Evolutionary conservation across 2,797 vertebrate species (phyloP).

Genomic region (Brachymystax lenok): DNA sequence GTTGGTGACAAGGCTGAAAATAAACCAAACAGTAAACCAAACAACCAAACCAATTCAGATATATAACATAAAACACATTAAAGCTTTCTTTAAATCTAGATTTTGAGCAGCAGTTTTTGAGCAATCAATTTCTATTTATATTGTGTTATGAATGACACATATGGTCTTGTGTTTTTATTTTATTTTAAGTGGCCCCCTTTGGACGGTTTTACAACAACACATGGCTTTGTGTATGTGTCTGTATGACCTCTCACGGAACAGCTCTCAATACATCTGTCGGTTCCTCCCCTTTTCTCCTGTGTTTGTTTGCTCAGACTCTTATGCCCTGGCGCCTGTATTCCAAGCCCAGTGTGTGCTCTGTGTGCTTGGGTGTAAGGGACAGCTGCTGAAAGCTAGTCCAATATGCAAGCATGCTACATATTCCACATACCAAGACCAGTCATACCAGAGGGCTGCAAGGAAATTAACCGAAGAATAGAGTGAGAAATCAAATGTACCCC

Average conservation of each 20-base stretch:
- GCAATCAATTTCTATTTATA: background rate
- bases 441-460: background rate
- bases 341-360: conserved; percentile 40
- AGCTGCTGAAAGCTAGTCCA: conserved; percentile 60
- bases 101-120: background rate
- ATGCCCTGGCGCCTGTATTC: conserved; percentile 41
- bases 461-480: background rate
- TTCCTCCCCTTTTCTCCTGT: conserved; percentile 42
- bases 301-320: conserved; percentile 58
- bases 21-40: conserved; percentile 14
- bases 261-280: conserved; percentile 53
- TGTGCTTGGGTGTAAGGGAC: conserved; percentile 53
- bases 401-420: conserved; percentile 29
- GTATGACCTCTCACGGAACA: conserved; percentile 50
- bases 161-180: background rate
- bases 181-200: background rate
- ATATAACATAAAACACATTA: conserved; percentile 25
- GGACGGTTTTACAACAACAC: background rate
- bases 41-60: conserved; percentile 21
- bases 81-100: conserved; percentile 26
- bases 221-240: background rate
- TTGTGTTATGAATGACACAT: conserved; percentile 1
- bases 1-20: conserved; percentile 30
- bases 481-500: conserved; percentile 31
- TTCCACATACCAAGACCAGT: background rate